phyloP scores from a whole-genome alignment of 2,888 invertebrate species.

The Oscheius onirici region DNA sequence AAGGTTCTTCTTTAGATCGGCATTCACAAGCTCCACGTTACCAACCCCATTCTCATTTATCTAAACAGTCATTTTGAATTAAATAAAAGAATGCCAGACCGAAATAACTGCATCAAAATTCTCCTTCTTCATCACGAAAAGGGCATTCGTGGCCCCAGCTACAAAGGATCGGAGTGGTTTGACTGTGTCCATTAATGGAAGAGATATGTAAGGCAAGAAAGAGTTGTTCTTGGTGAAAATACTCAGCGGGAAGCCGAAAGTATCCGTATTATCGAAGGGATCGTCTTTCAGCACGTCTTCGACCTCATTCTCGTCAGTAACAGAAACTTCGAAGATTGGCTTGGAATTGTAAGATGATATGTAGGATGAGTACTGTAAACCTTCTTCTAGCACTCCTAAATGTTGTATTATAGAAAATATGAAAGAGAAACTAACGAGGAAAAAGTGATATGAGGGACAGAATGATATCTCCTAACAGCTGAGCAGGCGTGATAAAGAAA shows the following conservation, averaged over 20 bases:
- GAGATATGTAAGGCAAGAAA: constrained; percentile 92
- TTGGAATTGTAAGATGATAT: neutral
- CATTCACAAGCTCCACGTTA: constrained; percentile 85
- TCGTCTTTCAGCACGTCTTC: constrained; percentile 11
- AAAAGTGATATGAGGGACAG: constrained; percentile 88
- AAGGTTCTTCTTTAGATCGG: constrained; percentile 82
- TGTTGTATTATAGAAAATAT: neutral
- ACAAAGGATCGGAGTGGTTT: constrained; percentile 76
- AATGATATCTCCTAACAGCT: constrained; percentile 85
- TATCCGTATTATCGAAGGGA: constrained; percentile 73
- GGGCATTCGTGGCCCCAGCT: constrained; percentile 92
- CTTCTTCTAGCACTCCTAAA: constrained; percentile 67
- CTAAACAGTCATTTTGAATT: constrained; percentile 41
- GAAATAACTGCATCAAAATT: constrained; percentile 91
- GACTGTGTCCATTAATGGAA: constrained; percentile 91
- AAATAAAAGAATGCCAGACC: constrained; percentile 73
- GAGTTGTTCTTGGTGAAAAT: constrained; percentile 90
- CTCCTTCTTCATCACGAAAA: constrained; percentile 93
- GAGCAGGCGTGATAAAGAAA: constrained; percentile 91
- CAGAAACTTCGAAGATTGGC: constrained; percentile 17
- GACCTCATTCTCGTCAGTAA: constrained; percentile 7
- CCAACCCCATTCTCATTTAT: constrained; percentile 80
- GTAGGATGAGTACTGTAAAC: constrained; percentile 50
- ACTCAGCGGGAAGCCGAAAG: constrained; percentile 87
- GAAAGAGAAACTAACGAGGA: constrained; percentile 77